Evolutionary conservation across 2,888 invertebrate species (phyloP), one percentile per base, ranked within the genome.

Genomic region (Eupithecia dodoneata): DNA sequence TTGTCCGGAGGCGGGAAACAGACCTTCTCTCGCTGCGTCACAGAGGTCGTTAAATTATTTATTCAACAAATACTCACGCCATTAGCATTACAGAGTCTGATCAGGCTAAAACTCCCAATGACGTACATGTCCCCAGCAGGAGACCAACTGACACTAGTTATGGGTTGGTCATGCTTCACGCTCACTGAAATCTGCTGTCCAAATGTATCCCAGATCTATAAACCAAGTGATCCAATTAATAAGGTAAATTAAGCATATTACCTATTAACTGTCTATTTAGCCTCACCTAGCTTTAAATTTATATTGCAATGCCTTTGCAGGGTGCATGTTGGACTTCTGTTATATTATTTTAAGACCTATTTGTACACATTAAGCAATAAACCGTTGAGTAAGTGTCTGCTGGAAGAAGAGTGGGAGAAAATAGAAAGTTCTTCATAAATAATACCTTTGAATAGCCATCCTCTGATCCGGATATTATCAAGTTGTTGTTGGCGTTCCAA

Each of bases 391-490:
- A 52, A 52, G 15, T 52, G 52, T 52, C 15, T 47, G 52, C 15
- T 52, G 52, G 52, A 12, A 12, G 12, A 12, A 15, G 52, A 52
- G 18, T 6, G 10, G 18, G 59, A 18, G 2, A 10, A 9, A 59
- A 59, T 18, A 59, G 2, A 55, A 55, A 52, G 30, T 65, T 12
- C 9, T 65, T 42, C 15, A 42, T 69, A 69, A 12, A 30, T 2
- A 7, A 9, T 49, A 97, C 97, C 96, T 98, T 98, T 82, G 97
- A 98, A 83, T 96, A 96, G 81, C 98, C 98, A 92, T 99, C 99
- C 94, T 99, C 99, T 72, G 99, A 98, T 0, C 99, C 99, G 4
- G 99, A 99, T 15, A 99, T 97, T 45, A 99, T 97, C 9, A 99
- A 95, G 82, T 98, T 97, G 83, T 98, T 98, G 82, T 97, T 97